Conservation (phyloP, 2,797 vertebrate genomes). For the Phrynocephalus guinanensis region DNA sequence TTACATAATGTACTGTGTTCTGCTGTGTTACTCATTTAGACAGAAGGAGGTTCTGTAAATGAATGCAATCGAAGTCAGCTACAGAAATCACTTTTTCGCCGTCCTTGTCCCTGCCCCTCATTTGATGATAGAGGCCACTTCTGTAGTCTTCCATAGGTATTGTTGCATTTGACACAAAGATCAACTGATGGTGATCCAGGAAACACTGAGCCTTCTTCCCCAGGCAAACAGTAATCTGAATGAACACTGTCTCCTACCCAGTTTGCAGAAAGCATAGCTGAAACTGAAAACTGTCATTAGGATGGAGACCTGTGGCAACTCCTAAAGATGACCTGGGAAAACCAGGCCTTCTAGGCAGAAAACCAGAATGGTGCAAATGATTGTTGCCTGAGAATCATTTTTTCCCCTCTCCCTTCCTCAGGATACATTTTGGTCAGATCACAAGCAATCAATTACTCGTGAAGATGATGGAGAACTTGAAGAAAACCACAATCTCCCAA, state of each 20-base stretch:
- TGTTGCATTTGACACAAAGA: background rate
- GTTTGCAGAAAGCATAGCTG: background rate
- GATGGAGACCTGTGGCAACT: no score
- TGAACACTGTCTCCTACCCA: background rate
- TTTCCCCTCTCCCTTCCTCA: slow-evolving; percentile 61
- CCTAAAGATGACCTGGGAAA: no score
- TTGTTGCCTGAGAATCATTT: background rate
- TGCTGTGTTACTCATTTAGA: background rate
- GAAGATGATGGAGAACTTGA: slow-evolving; percentile 89
- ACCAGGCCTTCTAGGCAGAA: no score
- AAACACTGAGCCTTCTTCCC: background rate
- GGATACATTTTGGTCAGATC: slow-evolving; percentile 96
- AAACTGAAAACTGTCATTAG: background rate
- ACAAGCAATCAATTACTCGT: slow-evolving; percentile 94
- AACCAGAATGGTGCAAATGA: background rate
- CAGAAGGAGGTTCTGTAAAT: background rate
- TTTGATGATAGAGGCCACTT: background rate
- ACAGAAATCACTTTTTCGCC: background rate
- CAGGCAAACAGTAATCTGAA: background rate
- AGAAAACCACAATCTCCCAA: slow-evolving; percentile 89
- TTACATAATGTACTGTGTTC: background rate
- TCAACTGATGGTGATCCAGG: background rate
- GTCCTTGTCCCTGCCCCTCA: background rate
- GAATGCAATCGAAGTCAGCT: background rate
- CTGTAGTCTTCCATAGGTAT: background rate